Percentiles rank a stretch among this genome's conserved stretches.
These are phyloP conservation scores for Hippocampus comes DNA, from an alignment of 2,113 vertebrate species.

Conservation along the genomic window DNA sequence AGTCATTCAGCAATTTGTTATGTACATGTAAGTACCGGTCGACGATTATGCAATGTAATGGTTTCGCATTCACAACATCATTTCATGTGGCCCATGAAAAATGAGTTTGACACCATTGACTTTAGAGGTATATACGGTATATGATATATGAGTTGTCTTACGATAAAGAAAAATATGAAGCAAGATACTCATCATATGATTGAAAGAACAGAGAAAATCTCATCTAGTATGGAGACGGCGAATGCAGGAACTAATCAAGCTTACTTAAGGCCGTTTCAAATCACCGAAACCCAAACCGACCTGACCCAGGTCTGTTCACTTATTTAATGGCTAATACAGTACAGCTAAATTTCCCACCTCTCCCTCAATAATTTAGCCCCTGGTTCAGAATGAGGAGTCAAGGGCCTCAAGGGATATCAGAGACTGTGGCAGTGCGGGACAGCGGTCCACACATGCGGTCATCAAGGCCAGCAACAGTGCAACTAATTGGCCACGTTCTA, in stretches of 20 bases:
- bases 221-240: conserved; percentile 12
- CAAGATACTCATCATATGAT: neutral
- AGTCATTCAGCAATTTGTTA: no score
- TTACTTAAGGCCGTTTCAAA: conserved; percentile 36
- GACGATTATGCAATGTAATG: no score
- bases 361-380: conserved; percentile 58
- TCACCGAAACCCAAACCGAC: conserved; percentile 46
- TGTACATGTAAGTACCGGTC: no score
- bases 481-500: conserved; percentile 64
- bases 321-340: conserved; percentile 60
- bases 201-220: neutral
- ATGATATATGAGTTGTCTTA: neutral
- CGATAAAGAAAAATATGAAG: neutral
- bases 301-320: conserved; percentile 47
- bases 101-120: neutral
- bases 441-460: conserved; percentile 45
- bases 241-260: conserved; percentile 40
- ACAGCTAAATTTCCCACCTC: conserved; percentile 43
- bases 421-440: conserved; percentile 44
- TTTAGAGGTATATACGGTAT: neutral
- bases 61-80: no score
- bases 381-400: conserved; percentile 47
- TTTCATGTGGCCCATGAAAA: no score
- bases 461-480: conserved; percentile 39
- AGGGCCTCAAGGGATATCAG: conserved; percentile 56